Conservation (phyloP, 2,797 vertebrate species). For the Ctenosaura bakeri region DNA sequence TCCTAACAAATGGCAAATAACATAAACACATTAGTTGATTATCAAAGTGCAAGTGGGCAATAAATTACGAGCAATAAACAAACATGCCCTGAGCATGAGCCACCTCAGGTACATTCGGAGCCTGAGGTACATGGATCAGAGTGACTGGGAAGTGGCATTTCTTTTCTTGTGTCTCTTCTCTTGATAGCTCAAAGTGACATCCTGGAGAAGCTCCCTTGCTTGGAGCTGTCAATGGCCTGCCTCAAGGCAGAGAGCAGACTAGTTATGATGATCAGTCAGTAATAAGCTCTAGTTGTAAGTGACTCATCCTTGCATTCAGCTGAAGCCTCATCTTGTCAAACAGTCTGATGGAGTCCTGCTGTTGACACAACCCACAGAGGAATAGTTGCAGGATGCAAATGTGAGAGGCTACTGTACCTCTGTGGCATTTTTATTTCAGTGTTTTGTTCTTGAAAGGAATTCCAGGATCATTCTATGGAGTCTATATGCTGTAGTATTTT, state of each 20-base stretch:
- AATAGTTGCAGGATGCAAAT: background rate
- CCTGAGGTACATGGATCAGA: background rate
- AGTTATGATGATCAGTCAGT: accelerated
- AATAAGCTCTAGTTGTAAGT: accelerated
- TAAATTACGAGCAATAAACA: accelerated
- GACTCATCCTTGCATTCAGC: accelerated
- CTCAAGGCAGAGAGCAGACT: background rate
- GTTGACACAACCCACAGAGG: background rate
- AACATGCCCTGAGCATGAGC: accelerated
- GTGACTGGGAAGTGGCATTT: accelerated
- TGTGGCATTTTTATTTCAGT: background rate
- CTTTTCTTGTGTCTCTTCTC: background rate
- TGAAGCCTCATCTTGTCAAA: background rate
- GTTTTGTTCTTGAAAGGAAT: background rate
- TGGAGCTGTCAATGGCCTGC: conserved; percentile 7
- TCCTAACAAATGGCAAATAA: background rate
- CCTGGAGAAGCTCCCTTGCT: background rate
- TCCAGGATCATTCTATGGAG: background rate
- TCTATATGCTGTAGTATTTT: background rate
- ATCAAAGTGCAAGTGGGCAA: background rate
- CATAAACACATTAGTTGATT: background rate
- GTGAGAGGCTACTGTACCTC: background rate
- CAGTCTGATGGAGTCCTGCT: background rate
- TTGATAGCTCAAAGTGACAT: background rate
- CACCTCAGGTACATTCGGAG: background rate